These are phyloP conservation scores for Gymnarchus niloticus DNA, from an alignment of 2,113 vertebrate genomes.

Conservation along the genomic window DNA sequence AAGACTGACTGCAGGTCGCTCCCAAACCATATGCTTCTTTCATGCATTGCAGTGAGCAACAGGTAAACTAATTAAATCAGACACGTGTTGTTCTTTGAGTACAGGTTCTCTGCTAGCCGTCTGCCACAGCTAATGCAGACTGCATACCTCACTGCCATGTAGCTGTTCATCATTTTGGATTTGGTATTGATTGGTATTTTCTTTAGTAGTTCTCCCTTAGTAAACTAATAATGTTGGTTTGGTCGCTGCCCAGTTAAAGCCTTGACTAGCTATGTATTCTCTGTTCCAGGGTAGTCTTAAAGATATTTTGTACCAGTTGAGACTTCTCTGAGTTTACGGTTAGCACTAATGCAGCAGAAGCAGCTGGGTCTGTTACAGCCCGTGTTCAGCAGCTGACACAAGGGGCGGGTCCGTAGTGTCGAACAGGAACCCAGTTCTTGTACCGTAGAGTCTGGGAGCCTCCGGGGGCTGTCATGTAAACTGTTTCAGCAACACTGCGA, in stretches of 20 bases:
- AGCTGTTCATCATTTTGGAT: not conserved
- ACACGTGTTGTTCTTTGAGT: not conserved
- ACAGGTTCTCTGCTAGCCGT: not conserved
- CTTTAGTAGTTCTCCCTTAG: not conserved
- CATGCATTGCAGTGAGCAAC: not conserved
- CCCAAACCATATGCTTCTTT: not conserved
- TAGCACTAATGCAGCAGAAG: no score
- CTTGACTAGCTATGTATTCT: no score
- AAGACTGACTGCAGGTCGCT: not conserved
- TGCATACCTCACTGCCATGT: not conserved
- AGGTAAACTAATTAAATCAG: not conserved
- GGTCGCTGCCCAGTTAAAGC: not conserved
- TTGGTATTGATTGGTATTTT: not conserved
- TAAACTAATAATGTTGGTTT: not conserved
- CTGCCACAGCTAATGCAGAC: not conserved
- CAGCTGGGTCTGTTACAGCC: no score
- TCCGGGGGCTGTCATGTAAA: no score
- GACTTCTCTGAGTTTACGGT: no score
- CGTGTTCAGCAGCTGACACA: no score
- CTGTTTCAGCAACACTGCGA: no score
- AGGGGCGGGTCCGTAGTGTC: no score
- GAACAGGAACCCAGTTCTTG: no score
- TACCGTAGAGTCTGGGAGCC: no score
- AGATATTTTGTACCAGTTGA: no score
- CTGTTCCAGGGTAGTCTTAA: no score